Percentiles rank a stretch among this genome's conserved stretches.
phyloP scores from a whole-genome alignment of 2,888 invertebrate species.

The Blastobasis adustella region DNA sequence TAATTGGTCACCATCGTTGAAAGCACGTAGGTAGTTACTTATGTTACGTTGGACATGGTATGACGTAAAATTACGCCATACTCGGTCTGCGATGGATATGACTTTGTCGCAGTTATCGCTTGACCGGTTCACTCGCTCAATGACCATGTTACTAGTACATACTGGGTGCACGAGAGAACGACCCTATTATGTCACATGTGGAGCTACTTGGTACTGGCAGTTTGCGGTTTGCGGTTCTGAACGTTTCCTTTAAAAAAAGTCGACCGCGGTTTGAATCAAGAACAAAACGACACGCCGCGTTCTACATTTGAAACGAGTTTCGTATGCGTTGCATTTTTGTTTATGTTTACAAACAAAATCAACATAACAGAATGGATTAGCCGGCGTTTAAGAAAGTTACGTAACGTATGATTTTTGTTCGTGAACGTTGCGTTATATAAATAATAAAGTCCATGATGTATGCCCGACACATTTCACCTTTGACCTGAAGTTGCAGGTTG shows the following conservation, averaged over 20 bases:
- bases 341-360: conserved; percentile 2
- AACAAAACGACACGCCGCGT: conserved; percentile 4
- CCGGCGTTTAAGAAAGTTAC: not conserved
- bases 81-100: not conserved
- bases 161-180: conserved; percentile 26
- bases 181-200: conserved; percentile 26
- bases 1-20: not conserved
- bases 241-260: conserved; percentile 2
- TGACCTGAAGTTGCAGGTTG: conserved; percentile 9
- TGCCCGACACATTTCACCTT: conserved; percentile 37
- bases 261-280: conserved; percentile 7
- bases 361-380: too few relatives aligned
- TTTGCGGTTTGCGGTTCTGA: conserved; percentile 8
- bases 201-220: conserved; percentile 11
- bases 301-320: not conserved
- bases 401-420: not conserved
- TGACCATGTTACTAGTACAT: not conserved
- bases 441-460: not conserved
- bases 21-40: not conserved
- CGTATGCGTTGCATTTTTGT: too few relatives aligned
- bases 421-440: not conserved
- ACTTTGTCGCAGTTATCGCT: conserved; percentile 18
- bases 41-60: not conserved
- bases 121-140: conserved; percentile 7
- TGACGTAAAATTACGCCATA: not conserved